phyloP scores from a whole-genome alignment of 2,113 vertebrate genomes.

The Pygoscelis antarcticus region DNA sequence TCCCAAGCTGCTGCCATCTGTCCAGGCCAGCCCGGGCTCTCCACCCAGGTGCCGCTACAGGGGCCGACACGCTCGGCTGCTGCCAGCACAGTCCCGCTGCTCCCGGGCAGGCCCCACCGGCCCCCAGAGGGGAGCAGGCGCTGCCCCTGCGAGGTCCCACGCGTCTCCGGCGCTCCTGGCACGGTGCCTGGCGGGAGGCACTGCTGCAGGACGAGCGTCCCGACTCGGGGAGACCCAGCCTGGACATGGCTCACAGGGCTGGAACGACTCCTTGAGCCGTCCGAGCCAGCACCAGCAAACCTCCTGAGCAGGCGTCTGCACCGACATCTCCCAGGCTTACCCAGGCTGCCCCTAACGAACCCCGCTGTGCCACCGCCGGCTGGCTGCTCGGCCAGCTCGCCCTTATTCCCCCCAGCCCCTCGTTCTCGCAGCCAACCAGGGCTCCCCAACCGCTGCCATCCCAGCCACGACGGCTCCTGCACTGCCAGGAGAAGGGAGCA shows the following conservation, averaged over 20 bases:
- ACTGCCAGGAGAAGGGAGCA: accelerated
- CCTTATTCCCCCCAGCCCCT: too few relatives aligned
- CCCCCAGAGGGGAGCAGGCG: too few relatives aligned
- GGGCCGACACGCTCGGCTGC: not conserved
- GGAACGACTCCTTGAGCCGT: not conserved
- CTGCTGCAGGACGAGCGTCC: not conserved
- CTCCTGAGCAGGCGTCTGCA: accelerated
- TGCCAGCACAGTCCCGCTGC: not conserved
- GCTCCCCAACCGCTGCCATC: not conserved
- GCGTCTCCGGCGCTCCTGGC: accelerated
- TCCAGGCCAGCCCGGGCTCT: not conserved
- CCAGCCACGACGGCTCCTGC: not conserved
- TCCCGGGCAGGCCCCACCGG: not conserved
- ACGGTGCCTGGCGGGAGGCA: not conserved
- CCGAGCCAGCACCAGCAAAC: not conserved
- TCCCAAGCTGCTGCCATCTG: not conserved
- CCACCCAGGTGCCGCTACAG: not conserved
- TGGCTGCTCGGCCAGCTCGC: not conserved
- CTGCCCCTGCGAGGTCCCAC: not conserved
- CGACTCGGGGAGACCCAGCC: not conserved
- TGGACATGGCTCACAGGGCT: not conserved
- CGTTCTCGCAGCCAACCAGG: not conserved
- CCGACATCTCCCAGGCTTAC: accelerated
- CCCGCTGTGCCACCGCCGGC: not conserved
- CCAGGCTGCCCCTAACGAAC: accelerated